phyloP scores from a whole-genome alignment of 2,888 invertebrate genomes.

The Serripes groenlandicus region DNA sequence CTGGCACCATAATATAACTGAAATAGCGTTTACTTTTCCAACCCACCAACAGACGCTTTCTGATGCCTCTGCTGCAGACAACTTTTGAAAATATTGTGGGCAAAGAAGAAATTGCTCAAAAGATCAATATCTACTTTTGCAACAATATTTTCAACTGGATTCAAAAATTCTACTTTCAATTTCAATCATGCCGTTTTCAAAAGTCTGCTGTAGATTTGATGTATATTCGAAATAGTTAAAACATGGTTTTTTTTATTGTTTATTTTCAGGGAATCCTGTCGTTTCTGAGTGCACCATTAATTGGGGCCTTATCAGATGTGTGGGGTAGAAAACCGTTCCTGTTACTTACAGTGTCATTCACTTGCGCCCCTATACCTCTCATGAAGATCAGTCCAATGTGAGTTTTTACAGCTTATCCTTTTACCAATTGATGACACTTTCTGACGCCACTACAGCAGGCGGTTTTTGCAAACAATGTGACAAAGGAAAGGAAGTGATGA shows the following conservation, averaged over 20 bases:
- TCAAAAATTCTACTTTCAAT: too few species aligned
- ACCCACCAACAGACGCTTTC: too few species aligned
- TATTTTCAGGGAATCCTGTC: constrained; percentile 94
- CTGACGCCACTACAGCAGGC: neutral
- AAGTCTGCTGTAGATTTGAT: constrained; percentile 3
- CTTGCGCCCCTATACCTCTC: constrained; percentile 99
- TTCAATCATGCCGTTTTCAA: neutral
- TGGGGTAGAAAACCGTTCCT: constrained; percentile 99
- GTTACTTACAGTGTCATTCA: constrained; percentile 98
- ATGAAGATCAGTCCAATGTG: constrained; percentile 99
- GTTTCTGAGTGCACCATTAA: constrained; percentile 98
- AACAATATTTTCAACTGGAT: too few species aligned
- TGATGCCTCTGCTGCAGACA: too few species aligned
- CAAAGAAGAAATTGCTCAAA: too few species aligned
- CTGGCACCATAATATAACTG: too few species aligned
- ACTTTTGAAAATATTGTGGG: too few species aligned
- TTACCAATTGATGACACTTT: neutral
- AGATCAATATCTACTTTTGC: too few species aligned
- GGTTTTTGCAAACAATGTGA: neutral
- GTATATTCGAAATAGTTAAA: too few species aligned
- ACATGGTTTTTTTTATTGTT: neutral
- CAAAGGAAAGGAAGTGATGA: neutral
- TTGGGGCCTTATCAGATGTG: constrained; percentile 98
- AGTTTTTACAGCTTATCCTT: too few species aligned
- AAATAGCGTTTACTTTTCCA: too few species aligned